phyloP scores from a whole-genome alignment of 2,888 invertebrate species.

The Cactoblastis cactorum region DNA sequence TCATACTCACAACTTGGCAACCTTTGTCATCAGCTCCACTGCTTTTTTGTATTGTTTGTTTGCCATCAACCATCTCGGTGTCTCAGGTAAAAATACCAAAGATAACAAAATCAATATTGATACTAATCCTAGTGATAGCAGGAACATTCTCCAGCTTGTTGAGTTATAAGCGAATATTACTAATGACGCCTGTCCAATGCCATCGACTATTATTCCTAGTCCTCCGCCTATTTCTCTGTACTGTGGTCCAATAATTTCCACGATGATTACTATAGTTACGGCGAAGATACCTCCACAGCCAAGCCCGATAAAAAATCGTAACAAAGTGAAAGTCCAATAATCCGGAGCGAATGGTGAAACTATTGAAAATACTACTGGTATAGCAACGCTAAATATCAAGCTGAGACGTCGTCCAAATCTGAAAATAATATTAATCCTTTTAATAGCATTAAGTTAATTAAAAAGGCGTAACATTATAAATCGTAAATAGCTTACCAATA shows the following conservation, averaged over 20 bases:
- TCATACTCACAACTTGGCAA: slow-evolving; percentile 45
- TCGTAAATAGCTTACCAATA: no score
- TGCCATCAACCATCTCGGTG: slow-evolving; percentile 54
- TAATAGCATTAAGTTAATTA: no score
- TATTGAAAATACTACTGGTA: slow-evolving; percentile 83
- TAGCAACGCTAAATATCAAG: slow-evolving; percentile 80
- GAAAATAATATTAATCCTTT: slow-evolving; percentile 19
- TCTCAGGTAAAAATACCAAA: slow-evolving; percentile 44
- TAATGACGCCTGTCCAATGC: slow-evolving; percentile 32
- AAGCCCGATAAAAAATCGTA: slow-evolving; percentile 83
- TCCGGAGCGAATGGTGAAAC: slow-evolving; percentile 81
- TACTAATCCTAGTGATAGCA: slow-evolving; percentile 31
- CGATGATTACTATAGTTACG: slow-evolving; percentile 55
- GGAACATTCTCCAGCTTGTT: slow-evolving; percentile 39
- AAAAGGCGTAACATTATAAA: no score
- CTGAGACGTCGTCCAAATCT: slow-evolving; percentile 74
- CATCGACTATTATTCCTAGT: slow-evolving; percentile 35
- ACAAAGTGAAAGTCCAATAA: slow-evolving; percentile 71
- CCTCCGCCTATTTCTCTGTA: slow-evolving; percentile 53
- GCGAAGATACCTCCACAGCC: slow-evolving; percentile 88
- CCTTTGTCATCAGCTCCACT: slow-evolving; percentile 35
- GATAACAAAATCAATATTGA: slow-evolving; percentile 32
- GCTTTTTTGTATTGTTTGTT: slow-evolving; percentile 38
- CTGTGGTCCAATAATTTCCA: slow-evolving; percentile 79
- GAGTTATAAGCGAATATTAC: slow-evolving; percentile 42